Percentiles rank a stretch among this genome's conserved stretches.
These are phyloP conservation scores for Thymelicus sylvestris DNA, from an alignment of 2,888 invertebrate genomes.

Conservation along the genomic window DNA sequence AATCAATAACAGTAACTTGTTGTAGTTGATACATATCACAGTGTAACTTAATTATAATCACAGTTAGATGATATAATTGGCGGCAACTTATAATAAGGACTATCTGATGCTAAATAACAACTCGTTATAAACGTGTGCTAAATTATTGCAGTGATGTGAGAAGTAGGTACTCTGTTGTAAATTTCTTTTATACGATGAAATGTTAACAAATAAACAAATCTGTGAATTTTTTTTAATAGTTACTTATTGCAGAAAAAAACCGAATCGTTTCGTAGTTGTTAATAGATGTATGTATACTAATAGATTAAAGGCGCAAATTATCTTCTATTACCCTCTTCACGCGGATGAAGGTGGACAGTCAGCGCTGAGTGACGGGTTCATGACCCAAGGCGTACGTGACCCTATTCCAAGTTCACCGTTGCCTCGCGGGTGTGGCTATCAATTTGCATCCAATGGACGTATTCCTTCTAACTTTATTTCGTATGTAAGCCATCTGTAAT, in stretches of 20 bases:
- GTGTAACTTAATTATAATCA: too few species aligned
- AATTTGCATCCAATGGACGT: constrained; percentile 63
- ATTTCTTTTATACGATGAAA: too few species aligned
- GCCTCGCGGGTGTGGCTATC: constrained; percentile 55
- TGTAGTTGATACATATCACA: too few species aligned
- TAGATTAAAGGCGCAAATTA: constrained; percentile 36
- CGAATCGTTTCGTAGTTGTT: constrained; percentile 12
- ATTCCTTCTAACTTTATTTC: constrained; percentile 39
- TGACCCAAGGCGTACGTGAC: constrained; percentile 62
- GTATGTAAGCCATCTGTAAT: constrained; percentile 42
- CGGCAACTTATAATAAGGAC: too few species aligned
- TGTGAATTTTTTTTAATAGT: background rate
- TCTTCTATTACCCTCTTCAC: constrained; percentile 42
- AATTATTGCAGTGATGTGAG: too few species aligned
- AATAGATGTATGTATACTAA: constrained; percentile 17
- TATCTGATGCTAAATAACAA: too few species aligned
- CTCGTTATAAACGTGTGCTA: too few species aligned
- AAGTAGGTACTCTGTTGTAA: too few species aligned
- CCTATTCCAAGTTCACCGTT: constrained; percentile 66
- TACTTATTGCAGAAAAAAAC: constrained; percentile 11
- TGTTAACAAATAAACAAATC: too few species aligned
- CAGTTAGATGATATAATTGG: too few species aligned
- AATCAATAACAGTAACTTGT: too few species aligned
- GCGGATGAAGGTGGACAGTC: constrained; percentile 49
- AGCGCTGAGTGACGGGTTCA: constrained; percentile 58